phyloP scores from a whole-genome alignment of 2,888 invertebrate species.

The Ecliptopera silaceata region DNA sequence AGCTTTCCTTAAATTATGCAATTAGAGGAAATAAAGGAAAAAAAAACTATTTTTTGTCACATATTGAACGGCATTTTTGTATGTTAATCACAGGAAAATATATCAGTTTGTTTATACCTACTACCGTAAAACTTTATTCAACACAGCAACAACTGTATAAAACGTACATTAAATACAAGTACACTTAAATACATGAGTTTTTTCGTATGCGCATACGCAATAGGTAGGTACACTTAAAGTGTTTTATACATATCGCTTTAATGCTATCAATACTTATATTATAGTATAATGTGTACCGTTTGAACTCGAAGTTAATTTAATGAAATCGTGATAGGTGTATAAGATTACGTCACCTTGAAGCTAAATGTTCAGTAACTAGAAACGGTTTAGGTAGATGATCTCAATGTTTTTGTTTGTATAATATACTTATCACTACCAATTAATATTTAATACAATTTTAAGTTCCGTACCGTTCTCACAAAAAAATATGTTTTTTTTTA shows the following conservation, averaged over 20 bases:
- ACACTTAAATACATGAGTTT: background rate
- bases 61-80: no score
- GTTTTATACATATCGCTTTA: background rate
- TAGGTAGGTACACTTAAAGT: background rate
- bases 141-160: no score
- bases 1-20: no score
- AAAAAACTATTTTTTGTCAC: no score
- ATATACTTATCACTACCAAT: background rate
- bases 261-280: background rate
- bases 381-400: background rate
- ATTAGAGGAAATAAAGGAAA: no score
- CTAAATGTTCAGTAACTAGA: background rate
- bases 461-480: background rate
- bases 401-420: background rate
- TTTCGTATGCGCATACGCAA: background rate
- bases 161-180: no score
- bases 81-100: no score
- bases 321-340: constrained; percentile 12
- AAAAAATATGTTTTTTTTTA: background rate
- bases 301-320: background rate
- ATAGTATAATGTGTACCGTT: no score
- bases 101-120: no score
- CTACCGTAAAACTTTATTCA: no score
- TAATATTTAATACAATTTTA: background rate
- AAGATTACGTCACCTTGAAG: constrained; percentile 3